A percentile compares a stretch with the other conserved stretches of the same genome.
Conservation (phyloP, 1,140 invertebrate genomes). For the Drosophila orena region DNA sequence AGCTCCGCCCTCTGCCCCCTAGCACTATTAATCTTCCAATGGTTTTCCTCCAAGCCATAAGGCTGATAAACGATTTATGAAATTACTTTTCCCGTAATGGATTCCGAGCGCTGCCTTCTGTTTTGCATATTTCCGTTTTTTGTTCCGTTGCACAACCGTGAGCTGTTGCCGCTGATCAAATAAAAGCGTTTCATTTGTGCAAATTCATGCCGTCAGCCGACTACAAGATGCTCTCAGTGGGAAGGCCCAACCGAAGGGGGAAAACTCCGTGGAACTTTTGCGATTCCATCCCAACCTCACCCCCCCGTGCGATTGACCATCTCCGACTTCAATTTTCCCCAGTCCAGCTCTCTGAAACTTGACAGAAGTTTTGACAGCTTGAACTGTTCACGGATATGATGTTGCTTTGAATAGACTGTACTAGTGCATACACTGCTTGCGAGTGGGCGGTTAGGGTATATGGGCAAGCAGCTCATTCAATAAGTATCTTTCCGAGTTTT, state of each 20-base stretch:
- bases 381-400: no score
- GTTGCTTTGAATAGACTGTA: not conserved
- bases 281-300: not conserved
- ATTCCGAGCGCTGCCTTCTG: slow-evolving; percentile 21
- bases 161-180: slow-evolving; percentile 30
- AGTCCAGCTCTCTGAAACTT: no score
- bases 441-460: slow-evolving; percentile 22
- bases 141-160: slow-evolving; percentile 49
- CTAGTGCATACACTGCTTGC: slow-evolving; percentile 2
- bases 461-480: not conserved
- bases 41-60: slow-evolving; percentile 24
- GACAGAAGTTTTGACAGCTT: no score
- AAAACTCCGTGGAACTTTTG: slow-evolving; percentile 7
- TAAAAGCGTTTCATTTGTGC: slow-evolving; percentile 57
- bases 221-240: slow-evolving; percentile 25
- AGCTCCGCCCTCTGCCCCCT: not conserved
- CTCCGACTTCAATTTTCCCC: not conserved
- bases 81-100: slow-evolving; percentile 50
- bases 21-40: slow-evolving; percentile 3
- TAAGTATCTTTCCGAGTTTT: slow-evolving; percentile 9
- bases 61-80: slow-evolving; percentile 47
- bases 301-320: not conserved
- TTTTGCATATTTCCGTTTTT: slow-evolving; percentile 62
- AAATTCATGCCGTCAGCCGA: slow-evolving; percentile 27
- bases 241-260: slow-evolving; percentile 3